Percentiles rank a stretch among this genome's conserved stretches.
These are phyloP conservation scores for Umimayanthus chanpuru DNA, from an alignment of 92 coral and sea anemone genomes.

Conservation along the genomic window DNA sequence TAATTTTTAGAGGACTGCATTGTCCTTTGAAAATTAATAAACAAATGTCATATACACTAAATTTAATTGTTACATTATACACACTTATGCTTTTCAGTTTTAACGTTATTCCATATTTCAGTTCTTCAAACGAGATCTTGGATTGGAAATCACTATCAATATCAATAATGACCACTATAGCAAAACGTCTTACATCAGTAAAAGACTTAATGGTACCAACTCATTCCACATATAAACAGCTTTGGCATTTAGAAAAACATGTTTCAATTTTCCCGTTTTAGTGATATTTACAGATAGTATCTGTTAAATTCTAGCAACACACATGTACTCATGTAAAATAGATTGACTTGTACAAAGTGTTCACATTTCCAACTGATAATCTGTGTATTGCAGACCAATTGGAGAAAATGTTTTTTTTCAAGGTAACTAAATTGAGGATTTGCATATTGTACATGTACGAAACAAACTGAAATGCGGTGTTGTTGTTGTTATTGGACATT, in stretches of 20 bases:
- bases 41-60: not conserved
- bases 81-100: no score
- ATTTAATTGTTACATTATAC: not conserved
- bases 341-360: no score
- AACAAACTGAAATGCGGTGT: not conserved
- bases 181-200: not conserved
- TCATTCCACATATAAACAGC: no score
- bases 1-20: not conserved
- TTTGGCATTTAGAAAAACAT: no score
- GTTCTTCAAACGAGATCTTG: not conserved
- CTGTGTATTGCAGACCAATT: not conserved
- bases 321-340: no score
- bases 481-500: not conserved
- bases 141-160: not conserved
- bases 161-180: no score
- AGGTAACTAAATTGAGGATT: conserved; percentile 14
- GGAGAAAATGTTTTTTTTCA: not conserved
- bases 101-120: not conserved
- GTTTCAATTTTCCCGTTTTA: not conserved
- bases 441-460: not conserved
- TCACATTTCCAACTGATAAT: no score
- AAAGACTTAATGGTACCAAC: not conserved
- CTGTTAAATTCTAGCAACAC: not conserved
- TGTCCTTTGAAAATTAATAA: no score
- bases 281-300: no score